Conservation (phyloP, 2,888 invertebrate genomes). For the Sesia bembeciformis region DNA sequence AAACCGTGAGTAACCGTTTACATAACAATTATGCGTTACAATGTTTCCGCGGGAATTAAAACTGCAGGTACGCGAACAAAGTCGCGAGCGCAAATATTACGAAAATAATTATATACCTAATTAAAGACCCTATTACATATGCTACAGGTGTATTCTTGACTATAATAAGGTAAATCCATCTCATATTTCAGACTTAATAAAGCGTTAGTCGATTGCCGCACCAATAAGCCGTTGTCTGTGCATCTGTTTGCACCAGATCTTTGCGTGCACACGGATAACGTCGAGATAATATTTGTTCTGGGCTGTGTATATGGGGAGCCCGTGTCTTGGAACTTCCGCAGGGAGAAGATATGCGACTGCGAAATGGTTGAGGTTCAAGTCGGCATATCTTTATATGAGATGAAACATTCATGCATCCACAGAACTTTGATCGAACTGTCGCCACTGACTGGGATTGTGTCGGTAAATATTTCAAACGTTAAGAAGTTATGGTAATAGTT, state of each 20-base stretch:
- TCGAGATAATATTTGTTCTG: slow-evolving; percentile 50
- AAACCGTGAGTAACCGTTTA: too few species aligned
- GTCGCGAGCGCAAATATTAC: too few species aligned
- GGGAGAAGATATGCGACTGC: slow-evolving; percentile 61
- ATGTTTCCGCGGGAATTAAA: too few species aligned
- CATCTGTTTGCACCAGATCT: slow-evolving; percentile 54
- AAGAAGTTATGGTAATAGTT: background rate
- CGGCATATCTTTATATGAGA: slow-evolving; percentile 54
- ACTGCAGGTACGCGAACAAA: too few species aligned
- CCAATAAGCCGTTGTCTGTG: slow-evolving; percentile 40
- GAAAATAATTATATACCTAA: too few species aligned
- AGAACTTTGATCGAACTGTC: slow-evolving; percentile 41
- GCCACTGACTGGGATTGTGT: slow-evolving; percentile 43
- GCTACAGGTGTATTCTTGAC: background rate
- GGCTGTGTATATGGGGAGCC: slow-evolving; percentile 44
- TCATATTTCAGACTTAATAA: slow-evolving; percentile 41
- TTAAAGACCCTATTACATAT: background rate
- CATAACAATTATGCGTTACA: too few species aligned
- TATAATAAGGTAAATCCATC: background rate
- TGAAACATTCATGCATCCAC: slow-evolving; percentile 54
- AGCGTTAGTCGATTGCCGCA: slow-evolving; percentile 45
- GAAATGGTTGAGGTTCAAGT: slow-evolving; percentile 51
- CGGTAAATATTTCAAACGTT: slow-evolving; percentile 22
- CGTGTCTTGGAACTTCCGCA: slow-evolving; percentile 47
- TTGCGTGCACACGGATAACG: slow-evolving; percentile 33